Conservation (phyloP, 2,113 vertebrate species). For the Cercopithecus mona region DNA sequence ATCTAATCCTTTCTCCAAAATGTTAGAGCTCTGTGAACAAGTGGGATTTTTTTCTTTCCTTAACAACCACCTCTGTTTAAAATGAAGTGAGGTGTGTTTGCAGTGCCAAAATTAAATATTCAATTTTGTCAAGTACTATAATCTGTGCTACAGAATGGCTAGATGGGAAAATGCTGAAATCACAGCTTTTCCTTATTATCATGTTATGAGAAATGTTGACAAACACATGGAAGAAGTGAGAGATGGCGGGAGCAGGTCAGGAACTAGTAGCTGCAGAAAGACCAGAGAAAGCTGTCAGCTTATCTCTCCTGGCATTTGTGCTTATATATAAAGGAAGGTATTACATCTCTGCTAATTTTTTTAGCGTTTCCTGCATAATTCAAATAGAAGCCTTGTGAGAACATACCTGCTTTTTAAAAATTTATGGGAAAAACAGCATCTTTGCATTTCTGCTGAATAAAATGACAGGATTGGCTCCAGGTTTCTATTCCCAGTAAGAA, state of each 20-base stretch:
- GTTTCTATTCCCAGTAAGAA: conserved; percentile 72
- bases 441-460: conserved; percentile 79
- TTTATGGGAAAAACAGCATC: conserved; percentile 64
- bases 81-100: conserved; percentile 77
- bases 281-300: conserved; percentile 74
- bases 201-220: conserved; percentile 83
- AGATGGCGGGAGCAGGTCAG: conserved; percentile 80
- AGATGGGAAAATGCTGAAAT: conserved; percentile 71
- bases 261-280: conserved; percentile 71
- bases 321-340: conserved; percentile 59
- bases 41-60: conserved; percentile 38
- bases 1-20: conserved; percentile 55
- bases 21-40: conserved; percentile 71
- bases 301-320: conserved; percentile 68
- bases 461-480: conserved; percentile 78
- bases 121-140: conserved; percentile 76
- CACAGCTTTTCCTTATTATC: conserved; percentile 70
- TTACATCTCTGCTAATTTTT: conserved; percentile 55
- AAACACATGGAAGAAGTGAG: conserved; percentile 84
- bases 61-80: conserved; percentile 81
- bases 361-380: conserved; percentile 65
- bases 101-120: conserved; percentile 80
- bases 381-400: conserved; percentile 64
- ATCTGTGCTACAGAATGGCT: conserved; percentile 73
- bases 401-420: conserved; percentile 69